Evolutionary conservation across 2,797 vertebrate genomes (phyloP).

Genomic region (Labeo calbasu): DNA sequence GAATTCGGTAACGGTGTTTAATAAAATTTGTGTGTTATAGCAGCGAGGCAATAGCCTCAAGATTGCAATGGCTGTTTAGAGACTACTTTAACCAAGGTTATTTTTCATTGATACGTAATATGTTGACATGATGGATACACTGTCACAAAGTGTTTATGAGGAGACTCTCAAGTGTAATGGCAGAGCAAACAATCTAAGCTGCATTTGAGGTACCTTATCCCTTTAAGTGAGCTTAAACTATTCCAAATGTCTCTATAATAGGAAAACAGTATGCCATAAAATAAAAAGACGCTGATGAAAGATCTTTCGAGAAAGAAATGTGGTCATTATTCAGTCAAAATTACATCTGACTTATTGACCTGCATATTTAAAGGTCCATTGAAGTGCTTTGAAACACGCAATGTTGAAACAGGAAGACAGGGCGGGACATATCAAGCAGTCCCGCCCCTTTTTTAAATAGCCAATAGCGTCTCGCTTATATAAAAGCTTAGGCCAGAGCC

Average conservation of each 20-base stretch:
- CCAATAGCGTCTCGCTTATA: too few species aligned
- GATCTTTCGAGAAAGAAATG: background rate
- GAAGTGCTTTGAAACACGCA: too few species aligned
- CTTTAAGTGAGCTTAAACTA: background rate
- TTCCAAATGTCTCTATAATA: slow-evolving; percentile 1
- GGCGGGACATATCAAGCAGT: too few species aligned
- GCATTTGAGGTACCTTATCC: slow-evolving; percentile 31
- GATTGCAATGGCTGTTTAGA: slow-evolving; percentile 62
- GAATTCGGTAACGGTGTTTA: slow-evolving; percentile 56
- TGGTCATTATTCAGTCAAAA: background rate
- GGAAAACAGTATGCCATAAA: background rate
- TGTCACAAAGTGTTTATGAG: slow-evolving; percentile 63
- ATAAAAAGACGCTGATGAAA: slow-evolving; percentile 2
- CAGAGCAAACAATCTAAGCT: slow-evolving; percentile 28
- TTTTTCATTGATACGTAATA: slow-evolving; percentile 64
- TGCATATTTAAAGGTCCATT: background rate
- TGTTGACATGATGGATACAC: slow-evolving; percentile 63
- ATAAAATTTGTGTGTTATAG: slow-evolving; percentile 47
- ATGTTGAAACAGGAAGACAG: too few species aligned
- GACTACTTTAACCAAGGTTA: slow-evolving; percentile 63
- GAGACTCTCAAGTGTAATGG: slow-evolving; percentile 56
- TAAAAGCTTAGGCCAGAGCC: too few species aligned
- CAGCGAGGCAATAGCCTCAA: slow-evolving; percentile 52
- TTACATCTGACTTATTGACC: background rate
- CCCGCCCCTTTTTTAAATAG: too few species aligned